Conservation (phyloP, 2,113 vertebrate genomes). For the Nipponia nippon region DNA sequence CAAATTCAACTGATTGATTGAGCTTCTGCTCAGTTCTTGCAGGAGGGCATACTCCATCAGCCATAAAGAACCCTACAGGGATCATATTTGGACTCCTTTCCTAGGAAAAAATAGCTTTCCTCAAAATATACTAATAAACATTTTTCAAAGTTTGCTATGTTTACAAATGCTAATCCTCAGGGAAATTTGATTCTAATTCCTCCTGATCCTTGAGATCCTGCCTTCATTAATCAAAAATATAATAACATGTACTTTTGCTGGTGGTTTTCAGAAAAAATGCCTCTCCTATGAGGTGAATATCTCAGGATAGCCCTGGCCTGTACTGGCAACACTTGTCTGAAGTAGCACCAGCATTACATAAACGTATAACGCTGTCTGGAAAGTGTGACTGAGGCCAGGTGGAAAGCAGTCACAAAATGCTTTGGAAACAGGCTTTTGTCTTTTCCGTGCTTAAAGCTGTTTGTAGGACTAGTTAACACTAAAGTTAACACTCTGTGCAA, state of each 20-base stretch:
- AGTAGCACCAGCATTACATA: not conserved
- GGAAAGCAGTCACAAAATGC: not conserved
- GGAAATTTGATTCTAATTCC: not conserved
- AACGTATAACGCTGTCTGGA: not conserved
- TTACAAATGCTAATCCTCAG: not conserved
- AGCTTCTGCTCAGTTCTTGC: not conserved
- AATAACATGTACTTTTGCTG: not conserved
- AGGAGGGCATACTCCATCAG: rapidly evolving
- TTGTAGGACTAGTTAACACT: not conserved
- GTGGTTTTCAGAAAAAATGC: not conserved
- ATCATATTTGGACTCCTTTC: not conserved
- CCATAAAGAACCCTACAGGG: not conserved
- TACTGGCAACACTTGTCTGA: not conserved
- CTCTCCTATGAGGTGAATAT: not conserved
- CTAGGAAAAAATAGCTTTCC: not conserved
- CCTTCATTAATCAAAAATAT: not conserved
- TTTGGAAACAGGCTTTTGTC: not conserved
- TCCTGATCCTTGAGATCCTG: not conserved
- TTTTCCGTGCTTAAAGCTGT: not conserved
- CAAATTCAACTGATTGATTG: not conserved
- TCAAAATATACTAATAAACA: not conserved
- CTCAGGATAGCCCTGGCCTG: not conserved
- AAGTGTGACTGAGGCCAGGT: not conserved
- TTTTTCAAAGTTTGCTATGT: not conserved
- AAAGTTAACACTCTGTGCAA: not conserved